Percentiles rank a stretch among this genome's conserved stretches.
Conservation (phyloP, 2,888 invertebrate genomes). For the Venusia cambrica region DNA sequence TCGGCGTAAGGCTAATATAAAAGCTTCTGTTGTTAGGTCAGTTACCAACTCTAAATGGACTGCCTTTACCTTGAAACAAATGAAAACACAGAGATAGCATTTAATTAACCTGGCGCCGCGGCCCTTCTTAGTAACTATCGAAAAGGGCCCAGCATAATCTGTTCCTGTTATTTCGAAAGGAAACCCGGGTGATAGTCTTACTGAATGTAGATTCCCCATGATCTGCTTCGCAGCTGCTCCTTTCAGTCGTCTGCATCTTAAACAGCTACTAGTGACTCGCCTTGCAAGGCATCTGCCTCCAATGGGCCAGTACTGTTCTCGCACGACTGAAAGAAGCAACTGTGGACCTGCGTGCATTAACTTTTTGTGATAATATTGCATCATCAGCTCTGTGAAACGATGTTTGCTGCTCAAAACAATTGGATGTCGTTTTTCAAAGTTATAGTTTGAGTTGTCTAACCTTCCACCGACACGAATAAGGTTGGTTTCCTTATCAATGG, state of each 20-base stretch:
- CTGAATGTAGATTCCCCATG: not conserved
- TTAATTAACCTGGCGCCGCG: slow-evolving; percentile 1
- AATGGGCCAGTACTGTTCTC: slow-evolving; percentile 10
- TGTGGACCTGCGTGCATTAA: slow-evolving; percentile 11
- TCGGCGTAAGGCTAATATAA: slow-evolving; percentile 4
- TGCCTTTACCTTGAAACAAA: slow-evolving; percentile 2
- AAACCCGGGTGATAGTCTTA: too few relatives aligned
- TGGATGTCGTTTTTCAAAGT: slow-evolving; percentile 4
- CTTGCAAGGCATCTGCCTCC: slow-evolving; percentile 4
- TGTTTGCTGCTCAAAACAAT: slow-evolving; percentile 1
- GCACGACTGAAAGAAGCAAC: slow-evolving; percentile 5
- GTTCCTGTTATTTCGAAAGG: too few relatives aligned
- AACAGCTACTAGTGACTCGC: not conserved
- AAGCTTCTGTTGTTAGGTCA: slow-evolving; percentile 3
- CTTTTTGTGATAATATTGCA: slow-evolving; percentile 6
- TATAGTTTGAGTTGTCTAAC: slow-evolving; percentile 1
- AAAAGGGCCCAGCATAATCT: too few relatives aligned
- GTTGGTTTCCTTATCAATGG: not conserved
- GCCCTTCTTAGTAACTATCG: too few relatives aligned
- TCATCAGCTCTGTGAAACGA: slow-evolving; percentile 3
- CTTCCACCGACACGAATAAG: not conserved
- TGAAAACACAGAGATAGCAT: too few relatives aligned
- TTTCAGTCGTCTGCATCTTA: slow-evolving; percentile 7
- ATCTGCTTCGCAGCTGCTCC: slow-evolving; percentile 8
- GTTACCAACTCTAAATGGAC: slow-evolving; percentile 3